phyloP scores from a whole-genome alignment of 2,797 vertebrate species.

The Argyrosomus regius region DNA sequence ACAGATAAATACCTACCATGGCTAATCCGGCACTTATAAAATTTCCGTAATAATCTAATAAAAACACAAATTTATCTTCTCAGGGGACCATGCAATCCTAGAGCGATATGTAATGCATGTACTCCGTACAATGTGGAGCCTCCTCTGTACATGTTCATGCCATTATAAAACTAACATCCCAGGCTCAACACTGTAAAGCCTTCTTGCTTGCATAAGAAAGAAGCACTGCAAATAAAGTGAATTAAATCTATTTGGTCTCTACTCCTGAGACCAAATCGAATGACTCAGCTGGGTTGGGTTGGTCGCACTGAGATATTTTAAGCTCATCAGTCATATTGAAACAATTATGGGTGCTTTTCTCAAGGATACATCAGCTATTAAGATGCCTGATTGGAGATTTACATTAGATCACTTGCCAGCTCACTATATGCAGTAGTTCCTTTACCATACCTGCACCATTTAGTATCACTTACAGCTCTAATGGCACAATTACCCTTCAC shows the following conservation, averaged over 20 bases:
- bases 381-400: constrained; percentile 74
- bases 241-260: constrained; percentile 39
- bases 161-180: constrained; percentile 33
- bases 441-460: constrained; percentile 79
- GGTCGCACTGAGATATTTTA: constrained; percentile 47
- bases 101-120: constrained; percentile 43
- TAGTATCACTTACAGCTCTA: constrained; percentile 82
- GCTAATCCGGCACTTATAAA: constrained; percentile 68
- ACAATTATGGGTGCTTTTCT: constrained; percentile 76
- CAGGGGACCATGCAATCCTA: constrained; percentile 35
- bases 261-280: constrained; percentile 46
- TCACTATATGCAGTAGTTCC: constrained; percentile 67
- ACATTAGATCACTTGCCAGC: constrained; percentile 74
- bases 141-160: constrained; percentile 19
- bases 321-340: constrained; percentile 56
- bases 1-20: constrained; percentile 70
- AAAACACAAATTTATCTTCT: constrained; percentile 71
- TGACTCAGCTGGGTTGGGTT: constrained; percentile 42
- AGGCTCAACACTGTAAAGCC: constrained; percentile 21
- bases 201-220: constrained; percentile 30
- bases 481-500: constrained; percentile 85
- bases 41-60: constrained; percentile 78
- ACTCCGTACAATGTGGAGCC: constrained; percentile 32
- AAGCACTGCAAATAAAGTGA: constrained; percentile 45
- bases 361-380: constrained; percentile 81